Evolutionary conservation across 2,113 vertebrate species (phyloP).

Genomic region (Prionailurus viverrinus): DNA sequence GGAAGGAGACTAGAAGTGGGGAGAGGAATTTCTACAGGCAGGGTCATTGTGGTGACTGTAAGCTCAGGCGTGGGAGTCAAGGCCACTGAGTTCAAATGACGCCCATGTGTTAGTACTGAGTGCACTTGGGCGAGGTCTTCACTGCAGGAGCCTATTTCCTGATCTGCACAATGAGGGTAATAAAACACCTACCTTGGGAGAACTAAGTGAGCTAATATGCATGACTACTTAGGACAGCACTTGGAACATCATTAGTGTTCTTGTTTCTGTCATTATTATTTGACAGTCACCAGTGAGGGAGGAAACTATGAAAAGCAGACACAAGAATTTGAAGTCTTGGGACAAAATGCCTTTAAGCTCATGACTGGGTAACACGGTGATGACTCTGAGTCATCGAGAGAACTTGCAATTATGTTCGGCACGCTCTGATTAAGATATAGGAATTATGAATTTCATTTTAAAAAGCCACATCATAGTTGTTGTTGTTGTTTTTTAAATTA

Average conservation of each 20-base stretch:
- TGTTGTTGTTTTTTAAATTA: not conserved
- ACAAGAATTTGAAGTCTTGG: not conserved
- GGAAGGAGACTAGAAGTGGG: not conserved
- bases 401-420: not conserved
- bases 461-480: not conserved
- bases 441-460: not conserved
- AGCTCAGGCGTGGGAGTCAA: not conserved
- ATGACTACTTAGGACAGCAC: not conserved
- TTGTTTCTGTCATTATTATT: constrained; percentile 21
- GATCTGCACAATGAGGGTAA: not conserved
- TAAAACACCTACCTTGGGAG: not conserved
- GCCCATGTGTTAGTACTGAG: not conserved
- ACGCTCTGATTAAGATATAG: not conserved
- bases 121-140: not conserved
- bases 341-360: not conserved
- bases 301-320: constrained; percentile 17
- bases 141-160: not conserved
- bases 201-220: not conserved
- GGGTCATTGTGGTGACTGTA: not conserved
- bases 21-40: not conserved
- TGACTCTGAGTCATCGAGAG: not conserved
- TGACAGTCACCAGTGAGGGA: constrained; percentile 6
- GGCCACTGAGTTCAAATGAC: not conserved
- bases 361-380: not conserved
- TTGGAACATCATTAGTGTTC: not conserved